phyloP scores from a whole-genome alignment of 2,113 vertebrate genomes.

The Oenanthe oenanthe region DNA sequence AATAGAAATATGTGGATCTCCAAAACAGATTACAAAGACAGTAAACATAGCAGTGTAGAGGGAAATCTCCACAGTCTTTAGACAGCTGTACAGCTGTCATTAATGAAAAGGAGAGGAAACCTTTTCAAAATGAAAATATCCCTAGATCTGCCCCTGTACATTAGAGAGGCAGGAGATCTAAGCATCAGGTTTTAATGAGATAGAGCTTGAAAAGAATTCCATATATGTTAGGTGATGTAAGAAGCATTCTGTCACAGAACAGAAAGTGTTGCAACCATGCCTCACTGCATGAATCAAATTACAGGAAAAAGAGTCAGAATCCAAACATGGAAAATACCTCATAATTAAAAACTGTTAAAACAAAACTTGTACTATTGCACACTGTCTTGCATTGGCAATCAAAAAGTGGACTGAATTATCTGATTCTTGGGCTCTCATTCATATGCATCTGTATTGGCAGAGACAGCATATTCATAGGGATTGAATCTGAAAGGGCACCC shows the following conservation, averaged over 20 bases:
- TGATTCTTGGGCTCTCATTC: background rate
- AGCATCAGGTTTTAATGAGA: conserved; percentile 37
- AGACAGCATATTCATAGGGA: background rate
- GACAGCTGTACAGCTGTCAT: conserved; percentile 26
- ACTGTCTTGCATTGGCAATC: background rate
- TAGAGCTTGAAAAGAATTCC: conserved; percentile 43
- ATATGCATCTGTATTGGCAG: background rate
- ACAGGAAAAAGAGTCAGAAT: background rate
- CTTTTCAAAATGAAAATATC: conserved; percentile 51
- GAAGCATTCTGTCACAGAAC: conserved; percentile 30
- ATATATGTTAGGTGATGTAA: conserved; percentile 47
- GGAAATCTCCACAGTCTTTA: background rate
- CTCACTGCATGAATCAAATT: conserved; percentile 4
- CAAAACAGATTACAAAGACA: conserved; percentile 7
- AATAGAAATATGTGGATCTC: background rate
- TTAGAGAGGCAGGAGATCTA: conserved; percentile 37
- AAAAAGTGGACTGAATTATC: background rate
- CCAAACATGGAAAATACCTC: background rate
- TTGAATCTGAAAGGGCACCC: background rate
- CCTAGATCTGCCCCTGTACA: conserved; percentile 34
- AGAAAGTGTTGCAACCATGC: conserved; percentile 50
- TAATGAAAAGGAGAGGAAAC: conserved; percentile 56
- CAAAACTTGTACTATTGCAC: background rate
- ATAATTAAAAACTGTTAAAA: background rate
- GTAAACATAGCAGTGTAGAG: background rate